Evolutionary conservation across 2,113 vertebrate species (phyloP).

Genomic region (Brevimyrus niger): DNA sequence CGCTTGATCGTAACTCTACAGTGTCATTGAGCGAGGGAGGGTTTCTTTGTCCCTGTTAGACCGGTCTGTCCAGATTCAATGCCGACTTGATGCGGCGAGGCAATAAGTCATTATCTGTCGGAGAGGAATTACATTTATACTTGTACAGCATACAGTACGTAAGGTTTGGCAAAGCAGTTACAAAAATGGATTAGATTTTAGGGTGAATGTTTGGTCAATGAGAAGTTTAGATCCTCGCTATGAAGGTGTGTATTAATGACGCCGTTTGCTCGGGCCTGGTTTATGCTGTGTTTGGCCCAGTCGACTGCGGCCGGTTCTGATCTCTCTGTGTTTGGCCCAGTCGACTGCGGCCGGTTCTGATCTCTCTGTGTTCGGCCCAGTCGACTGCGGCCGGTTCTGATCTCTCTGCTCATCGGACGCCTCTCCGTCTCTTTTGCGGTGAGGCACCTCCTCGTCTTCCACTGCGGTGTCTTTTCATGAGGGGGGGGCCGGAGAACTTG

Average conservation of each 20-base stretch:
- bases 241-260: not conserved
- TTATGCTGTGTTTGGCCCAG: not conserved
- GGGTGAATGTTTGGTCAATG: not conserved
- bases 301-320: not conserved
- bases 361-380: too few relatives aligned
- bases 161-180: not conserved
- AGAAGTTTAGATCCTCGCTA: not conserved
- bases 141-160: not conserved
- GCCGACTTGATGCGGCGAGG: not conserved
- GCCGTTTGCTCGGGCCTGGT: not conserved
- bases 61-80: not conserved
- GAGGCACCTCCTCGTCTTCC: not conserved
- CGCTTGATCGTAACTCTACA: not conserved
- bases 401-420: not conserved
- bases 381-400: too few relatives aligned
- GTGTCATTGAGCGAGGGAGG: not conserved
- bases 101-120: not conserved
- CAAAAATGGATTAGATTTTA: not conserved
- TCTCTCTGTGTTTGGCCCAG: too few relatives aligned
- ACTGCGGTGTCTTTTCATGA: not conserved
- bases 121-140: not conserved
- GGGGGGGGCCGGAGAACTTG: not conserved
- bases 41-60: not conserved
- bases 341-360: not conserved
- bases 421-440: not conserved